Conservation (phyloP, 1,140 invertebrate species). For the Myzus persicae region DNA sequence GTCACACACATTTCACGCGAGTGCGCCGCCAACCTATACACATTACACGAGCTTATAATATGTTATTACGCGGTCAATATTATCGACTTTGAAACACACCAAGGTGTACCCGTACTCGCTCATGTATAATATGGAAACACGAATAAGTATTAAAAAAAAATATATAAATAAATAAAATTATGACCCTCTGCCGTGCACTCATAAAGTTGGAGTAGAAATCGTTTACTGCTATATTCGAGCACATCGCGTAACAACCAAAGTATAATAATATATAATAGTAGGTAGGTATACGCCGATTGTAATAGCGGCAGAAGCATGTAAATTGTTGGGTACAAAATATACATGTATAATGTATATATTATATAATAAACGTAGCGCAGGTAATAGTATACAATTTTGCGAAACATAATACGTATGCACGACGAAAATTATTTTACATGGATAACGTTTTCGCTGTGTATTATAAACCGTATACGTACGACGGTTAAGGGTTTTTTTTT, state of each 20-base stretch:
- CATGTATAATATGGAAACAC: background rate
- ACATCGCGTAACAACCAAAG: background rate
- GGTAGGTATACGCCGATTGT: background rate
- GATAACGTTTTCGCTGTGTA: background rate
- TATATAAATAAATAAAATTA: background rate
- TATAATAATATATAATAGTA: slow-evolving; percentile 1
- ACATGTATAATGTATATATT: background rate
- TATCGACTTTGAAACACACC: background rate
- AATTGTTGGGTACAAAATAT: background rate
- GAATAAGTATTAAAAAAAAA: background rate
- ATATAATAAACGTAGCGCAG: background rate
- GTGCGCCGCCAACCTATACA: background rate
- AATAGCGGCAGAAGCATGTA: background rate
- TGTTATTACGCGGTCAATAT: background rate
- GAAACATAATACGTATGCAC: background rate
- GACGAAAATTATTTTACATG: background rate
- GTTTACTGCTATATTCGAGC: background rate
- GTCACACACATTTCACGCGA: background rate
- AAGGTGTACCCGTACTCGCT: background rate
- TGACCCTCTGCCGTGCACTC: background rate
- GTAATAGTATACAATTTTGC: background rate
- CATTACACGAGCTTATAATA: background rate
- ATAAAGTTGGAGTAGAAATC: background rate
- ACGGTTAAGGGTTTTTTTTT: background rate
- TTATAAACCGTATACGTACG: background rate